These are phyloP conservation scores for Indri indri DNA, from an alignment of 2,113 vertebrate species.

Conservation along the genomic window DNA sequence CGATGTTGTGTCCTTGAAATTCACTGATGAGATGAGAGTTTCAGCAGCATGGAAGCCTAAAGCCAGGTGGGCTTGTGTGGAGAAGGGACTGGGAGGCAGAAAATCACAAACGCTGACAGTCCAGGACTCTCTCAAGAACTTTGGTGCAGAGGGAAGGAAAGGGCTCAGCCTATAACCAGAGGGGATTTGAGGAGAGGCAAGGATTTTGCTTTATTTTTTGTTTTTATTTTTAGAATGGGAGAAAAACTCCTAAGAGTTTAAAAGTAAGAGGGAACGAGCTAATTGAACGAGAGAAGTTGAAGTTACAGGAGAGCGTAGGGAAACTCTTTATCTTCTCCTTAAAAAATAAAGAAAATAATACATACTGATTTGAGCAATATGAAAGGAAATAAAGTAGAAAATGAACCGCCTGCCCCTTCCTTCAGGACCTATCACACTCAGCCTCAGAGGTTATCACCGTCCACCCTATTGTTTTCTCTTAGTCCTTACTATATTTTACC, in stretches of 20 bases:
- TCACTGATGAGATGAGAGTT: neutral
- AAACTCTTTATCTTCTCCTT: neutral
- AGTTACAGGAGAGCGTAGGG: neutral
- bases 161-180: neutral
- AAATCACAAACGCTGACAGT: neutral
- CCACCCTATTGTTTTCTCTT: neutral
- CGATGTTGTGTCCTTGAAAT: neutral
- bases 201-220: neutral
- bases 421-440: neutral
- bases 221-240: neutral
- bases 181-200: neutral
- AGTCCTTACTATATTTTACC: neutral
- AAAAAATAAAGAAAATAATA: neutral
- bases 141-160: neutral
- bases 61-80: neutral
- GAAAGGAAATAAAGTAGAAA: neutral
- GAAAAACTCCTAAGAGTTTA: neutral
- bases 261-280: neutral
- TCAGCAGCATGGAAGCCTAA: neutral
- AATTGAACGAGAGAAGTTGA: neutral
- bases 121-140: neutral
- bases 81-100: neutral
- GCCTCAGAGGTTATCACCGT: neutral
- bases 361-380: neutral
- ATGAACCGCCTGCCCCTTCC: neutral